A percentile compares a stretch with the other conserved stretches of the same genome.
Conservation (phyloP, 2,113 vertebrate genomes). For the Leucoraja erinaceus region DNA sequence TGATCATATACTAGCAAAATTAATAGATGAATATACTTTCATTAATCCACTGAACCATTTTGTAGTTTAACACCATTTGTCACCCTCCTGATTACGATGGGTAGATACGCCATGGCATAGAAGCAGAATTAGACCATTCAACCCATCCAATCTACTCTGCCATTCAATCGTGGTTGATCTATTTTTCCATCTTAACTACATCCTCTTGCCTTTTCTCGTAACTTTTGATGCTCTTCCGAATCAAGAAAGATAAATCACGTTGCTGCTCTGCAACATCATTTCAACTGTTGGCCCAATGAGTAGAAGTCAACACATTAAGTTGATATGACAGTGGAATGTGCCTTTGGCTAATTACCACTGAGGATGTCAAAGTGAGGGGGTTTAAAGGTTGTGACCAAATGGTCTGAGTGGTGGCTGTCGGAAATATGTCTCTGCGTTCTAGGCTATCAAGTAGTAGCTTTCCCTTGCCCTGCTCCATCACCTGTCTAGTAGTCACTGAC, state of each 20-base stretch:
- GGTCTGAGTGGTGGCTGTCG: not conserved
- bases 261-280: not conserved
- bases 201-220: too few species aligned
- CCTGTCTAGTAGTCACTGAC: not conserved
- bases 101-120: not conserved
- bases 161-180: too few species aligned
- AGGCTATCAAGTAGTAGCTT: not conserved
- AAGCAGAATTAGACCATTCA: too few species aligned
- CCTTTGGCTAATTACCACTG: not conserved
- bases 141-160: too few species aligned
- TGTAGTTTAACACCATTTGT: not conserved
- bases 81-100: not conserved
- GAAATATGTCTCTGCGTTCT: not conserved
- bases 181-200: too few species aligned
- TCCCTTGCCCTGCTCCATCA: not conserved
- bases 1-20: not conserved
- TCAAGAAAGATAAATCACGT: not conserved
- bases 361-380: not conserved
- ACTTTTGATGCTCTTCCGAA: too few species aligned
- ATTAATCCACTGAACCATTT: not conserved
- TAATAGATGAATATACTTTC: not conserved
- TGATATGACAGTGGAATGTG: not conserved
- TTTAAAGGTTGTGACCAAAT: not conserved
- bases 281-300: not conserved
- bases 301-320: not conserved